Base-by-base conservation (phyloP, 2,797 vertebrate genomes). In the Ambastaia sidthimunki region DNA sequence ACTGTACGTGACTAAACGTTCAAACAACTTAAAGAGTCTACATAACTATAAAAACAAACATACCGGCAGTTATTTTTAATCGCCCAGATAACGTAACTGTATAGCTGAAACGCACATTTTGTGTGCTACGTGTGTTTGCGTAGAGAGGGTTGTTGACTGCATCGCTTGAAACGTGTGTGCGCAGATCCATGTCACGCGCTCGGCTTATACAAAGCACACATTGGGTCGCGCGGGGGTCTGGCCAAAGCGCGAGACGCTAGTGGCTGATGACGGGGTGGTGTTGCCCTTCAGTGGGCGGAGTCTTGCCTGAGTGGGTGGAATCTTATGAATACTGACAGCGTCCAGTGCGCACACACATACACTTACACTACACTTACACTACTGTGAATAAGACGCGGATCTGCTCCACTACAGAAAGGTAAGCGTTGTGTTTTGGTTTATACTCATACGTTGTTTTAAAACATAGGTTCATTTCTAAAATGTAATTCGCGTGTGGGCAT, bases 221-320 rank as follows among this genome's bases (percentile, higher is more conserved):
- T 80, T 83, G 81, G 82, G 57, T 69, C 31, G 37, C 41, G 76
- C 28, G 80, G 81, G 85, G 85, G 82, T 78, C 80, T 80, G 85
- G 82, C 76, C 76, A 62, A 48, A 75, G 65, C 34, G 54, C 70
- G 65, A 11, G 60, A 37, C 62, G 19, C 54, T 44, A 84, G 78
- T 84, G 85, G 85, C 74, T 78, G 60, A 21, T 28, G 62, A 76
- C 71, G 15, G 82, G 85, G 85, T 75, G 76, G 57, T 52, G 76
- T 76, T 70, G 74, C 18, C 76, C 59, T 54, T 12, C 21, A 18
- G 23, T 68, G 74, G 84, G 84, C 62, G 82, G 70, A 48, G 66
- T 31, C 50, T 41, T 13, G 1, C 0, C 15, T 13, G 47, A 48
- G 67, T 34, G 41, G 76, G 67, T 11, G 47, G 68, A 37, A 47